A percentile compares a stretch with the other conserved stretches of the same genome.
phyloP scores from a whole-genome alignment of 2,888 invertebrate genomes.

The Pseudococcus jackbeardsleyi region DNA sequence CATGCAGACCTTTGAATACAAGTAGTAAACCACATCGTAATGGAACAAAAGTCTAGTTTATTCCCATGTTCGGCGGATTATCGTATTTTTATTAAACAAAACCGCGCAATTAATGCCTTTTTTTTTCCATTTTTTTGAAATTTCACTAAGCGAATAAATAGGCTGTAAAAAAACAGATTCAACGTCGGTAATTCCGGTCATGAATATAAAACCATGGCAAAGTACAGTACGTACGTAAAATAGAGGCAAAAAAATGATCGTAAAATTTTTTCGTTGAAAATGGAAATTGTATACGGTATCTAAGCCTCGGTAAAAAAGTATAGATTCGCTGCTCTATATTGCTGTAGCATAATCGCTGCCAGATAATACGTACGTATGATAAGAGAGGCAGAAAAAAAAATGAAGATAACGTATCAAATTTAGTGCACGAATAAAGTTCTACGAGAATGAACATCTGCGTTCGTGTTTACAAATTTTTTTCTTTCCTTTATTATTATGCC shows the following conservation, averaged over 20 bases:
- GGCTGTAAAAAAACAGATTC: slow-evolving; percentile 3
- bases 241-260: neutral
- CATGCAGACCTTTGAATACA: too few relatives aligned
- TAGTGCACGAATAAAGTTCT: slow-evolving; percentile 5
- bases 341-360: neutral
- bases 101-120: neutral
- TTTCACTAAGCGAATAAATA: neutral
- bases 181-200: neutral
- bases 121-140: neutral
- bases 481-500: slow-evolving; percentile 18
- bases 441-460: neutral
- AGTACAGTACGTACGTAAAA: neutral
- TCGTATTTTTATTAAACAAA: slow-evolving; percentile 1
- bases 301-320: neutral
- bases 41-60: neutral
- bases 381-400: neutral
- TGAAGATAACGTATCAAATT: neutral
- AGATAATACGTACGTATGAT: neutral
- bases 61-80: neutral
- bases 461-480: slow-evolving; percentile 21
- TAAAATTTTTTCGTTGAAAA: neutral
- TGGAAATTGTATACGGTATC: neutral
- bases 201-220: neutral
- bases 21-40: too few relatives aligned
- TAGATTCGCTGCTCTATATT: neutral